Percentiles rank a stretch among this genome's conserved stretches.
These are phyloP conservation scores for Terebella lapidaria DNA, from an alignment of 2,888 invertebrate species.

Conservation along the genomic window DNA sequence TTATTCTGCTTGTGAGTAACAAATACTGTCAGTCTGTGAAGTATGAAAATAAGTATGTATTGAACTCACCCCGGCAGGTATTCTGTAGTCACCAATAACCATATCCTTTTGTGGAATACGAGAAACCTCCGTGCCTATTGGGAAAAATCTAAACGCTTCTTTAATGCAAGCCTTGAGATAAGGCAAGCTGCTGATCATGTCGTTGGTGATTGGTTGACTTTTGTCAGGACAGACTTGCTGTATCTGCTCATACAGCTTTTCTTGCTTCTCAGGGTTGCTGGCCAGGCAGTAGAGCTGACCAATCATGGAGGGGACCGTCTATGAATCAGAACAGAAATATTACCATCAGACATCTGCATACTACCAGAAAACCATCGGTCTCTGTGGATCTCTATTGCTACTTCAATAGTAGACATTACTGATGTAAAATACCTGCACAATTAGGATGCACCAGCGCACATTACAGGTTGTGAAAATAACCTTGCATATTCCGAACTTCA, in stretches of 20 bases:
- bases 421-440: too few species aligned
- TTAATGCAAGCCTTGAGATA: slow-evolving; percentile 76
- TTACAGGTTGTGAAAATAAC: too few species aligned
- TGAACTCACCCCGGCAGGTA: slow-evolving; percentile 69
- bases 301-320: slow-evolving; percentile 39
- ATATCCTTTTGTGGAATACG: slow-evolving; percentile 68
- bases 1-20: too few species aligned
- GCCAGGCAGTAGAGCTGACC: slow-evolving; percentile 70
- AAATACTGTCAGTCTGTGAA: too few species aligned
- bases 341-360: not conserved
- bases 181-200: slow-evolving; percentile 61
- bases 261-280: slow-evolving; percentile 65
- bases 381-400: too few species aligned
- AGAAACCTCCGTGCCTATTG: slow-evolving; percentile 72
- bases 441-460: too few species aligned
- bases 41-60: too few species aligned
- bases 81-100: slow-evolving; percentile 67
- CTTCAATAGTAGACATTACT: too few species aligned
- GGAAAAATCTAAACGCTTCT: slow-evolving; percentile 69
- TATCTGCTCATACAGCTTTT: slow-evolving; percentile 64
- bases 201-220: slow-evolving; percentile 53
- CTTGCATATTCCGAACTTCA: too few species aligned
- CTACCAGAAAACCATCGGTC: not conserved
- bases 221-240: slow-evolving; percentile 37
- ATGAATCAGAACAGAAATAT: too few species aligned